Base-by-base conservation (phyloP, 1,140 invertebrate species). In the Vollenhovia emeryi region DNA sequence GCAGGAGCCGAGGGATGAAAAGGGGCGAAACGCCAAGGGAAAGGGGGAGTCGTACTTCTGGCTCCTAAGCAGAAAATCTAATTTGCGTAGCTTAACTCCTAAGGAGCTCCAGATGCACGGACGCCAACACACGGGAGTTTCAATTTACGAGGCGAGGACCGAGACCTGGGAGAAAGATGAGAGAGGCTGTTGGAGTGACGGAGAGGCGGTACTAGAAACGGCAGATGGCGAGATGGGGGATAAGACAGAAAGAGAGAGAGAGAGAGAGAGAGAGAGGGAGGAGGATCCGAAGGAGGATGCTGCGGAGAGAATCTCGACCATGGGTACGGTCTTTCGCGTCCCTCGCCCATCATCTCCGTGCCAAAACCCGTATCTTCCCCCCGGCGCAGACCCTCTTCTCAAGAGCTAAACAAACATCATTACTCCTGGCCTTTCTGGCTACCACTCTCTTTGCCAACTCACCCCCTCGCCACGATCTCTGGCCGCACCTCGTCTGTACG, bases 331-430 rank as follows among this genome's bases (percentile, higher is more conserved):
- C 82, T 40, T 86, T 73, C 50, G 21, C 86, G 86, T 91, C 91
- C 90, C 87, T 91, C 89, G 89, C 85, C 84, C 87, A 91, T 92
- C 91, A 91, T 92, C 86, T 87, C 86, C 89, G 89, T 91, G 91
- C 91, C 93, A 92, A 92, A 93, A 92, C 89, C 92, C 89, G 85
- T 90, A 92, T 93, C 89, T 90, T 90, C 87, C 83, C 71, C 85
- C 13, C 18, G 69, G 84, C 85, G 88, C 90, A 90, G 87, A 82
- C 85, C 69, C 89, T 91, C 87, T 91, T 85, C 90, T 92, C 88
- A 87, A 92, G 88, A 93, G 93, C 90, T 93, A 91, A 91, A 93
- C 89, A 93, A 94, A 94, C 93, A 94, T 94, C 93, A 93, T 94
- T 94, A 93, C 91, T 91, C 86, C 84, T 75, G 52, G 69, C 75